These are phyloP conservation scores for Chrysoperla carnea DNA, from an alignment of 1,140 invertebrate species.

Conservation along the genomic window DNA sequence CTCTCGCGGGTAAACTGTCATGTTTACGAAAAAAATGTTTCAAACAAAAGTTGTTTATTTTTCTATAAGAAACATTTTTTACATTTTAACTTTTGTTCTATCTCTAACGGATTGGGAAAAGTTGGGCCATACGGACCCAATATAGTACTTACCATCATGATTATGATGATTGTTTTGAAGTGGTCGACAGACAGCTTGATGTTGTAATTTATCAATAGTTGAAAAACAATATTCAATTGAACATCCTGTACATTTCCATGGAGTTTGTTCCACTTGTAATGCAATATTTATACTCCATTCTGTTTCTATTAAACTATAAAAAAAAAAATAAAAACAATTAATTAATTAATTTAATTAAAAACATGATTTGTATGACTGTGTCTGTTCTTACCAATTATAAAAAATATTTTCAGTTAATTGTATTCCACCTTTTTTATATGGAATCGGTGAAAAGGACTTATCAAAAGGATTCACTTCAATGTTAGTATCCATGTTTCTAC, in stretches of 20 bases:
- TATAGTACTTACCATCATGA: too few species aligned
- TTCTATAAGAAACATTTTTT: too few species aligned
- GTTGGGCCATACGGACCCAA: too few species aligned
- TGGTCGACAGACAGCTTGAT: constrained; percentile 23
- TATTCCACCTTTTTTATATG: constrained; percentile 57
- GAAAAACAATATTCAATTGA: constrained; percentile 1
- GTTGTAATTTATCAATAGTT: constrained; percentile 22
- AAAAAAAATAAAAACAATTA: constrained; percentile 2
- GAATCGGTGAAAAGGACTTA: constrained; percentile 32
- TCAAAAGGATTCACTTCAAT: constrained; percentile 53
- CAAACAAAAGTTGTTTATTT: too few species aligned
- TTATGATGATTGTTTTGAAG: too few species aligned
- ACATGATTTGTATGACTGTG: constrained; percentile 11
- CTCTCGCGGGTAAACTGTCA: too few species aligned
- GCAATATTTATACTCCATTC: constrained; percentile 38
- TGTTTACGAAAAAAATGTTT: too few species aligned
- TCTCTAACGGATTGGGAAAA: too few species aligned
- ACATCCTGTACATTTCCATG: constrained; percentile 38
- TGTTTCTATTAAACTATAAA: constrained; percentile 34
- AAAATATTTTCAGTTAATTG: constrained; percentile 65
- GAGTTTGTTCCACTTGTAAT: constrained; percentile 26
- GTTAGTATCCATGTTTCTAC: constrained; percentile 13
- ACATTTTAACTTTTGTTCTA: too few species aligned
- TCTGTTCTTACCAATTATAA: constrained; percentile 58
- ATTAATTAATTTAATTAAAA: not conserved